Evolutionary conservation across 2,113 vertebrate species (phyloP), one percentile per base, ranked within the genome.

Genomic region (Morphnarchus princeps): DNA sequence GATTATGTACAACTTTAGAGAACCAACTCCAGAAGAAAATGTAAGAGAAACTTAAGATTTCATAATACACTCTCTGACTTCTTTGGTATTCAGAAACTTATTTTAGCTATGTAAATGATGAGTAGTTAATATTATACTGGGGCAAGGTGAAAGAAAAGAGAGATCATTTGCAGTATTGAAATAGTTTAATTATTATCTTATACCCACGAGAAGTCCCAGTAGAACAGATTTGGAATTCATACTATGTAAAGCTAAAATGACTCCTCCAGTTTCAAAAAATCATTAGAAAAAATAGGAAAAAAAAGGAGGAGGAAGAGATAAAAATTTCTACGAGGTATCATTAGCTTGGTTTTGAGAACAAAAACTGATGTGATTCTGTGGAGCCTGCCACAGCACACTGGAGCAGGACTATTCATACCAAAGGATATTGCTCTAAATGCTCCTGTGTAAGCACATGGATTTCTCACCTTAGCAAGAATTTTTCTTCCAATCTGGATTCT

Each of bases 51-150:
- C 13, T 36, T 24, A 40, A 43, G n/a, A 87, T 47, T 91, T 92
- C 24, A 8, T 87, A 89, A 87, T 43, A 87, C 1, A 50, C 14
- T 24, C 32, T 21, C 65, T 66, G 47, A 70, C 57, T 95, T 57
- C 57, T 74, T 89, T 36, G 19, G 63, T 59, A 87, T 96, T 93
- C 78, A 94, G 77, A 95, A 93, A 91, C 31, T 87, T 95, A 91
- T 94, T 95, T 96, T 93, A 95, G 91, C 70, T 91, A 87, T 82
- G 73, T 77, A 95, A 97, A 94, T 91, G 42, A 92, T 87, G 89
- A 91, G 70, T 69, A 93, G 88, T 90, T 93, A 95, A 96, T 92
- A 90, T 90, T 88, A 73, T 78, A 89, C 49, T 49, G 47, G 85
- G 22, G 59, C 67, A 92, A 92, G 79, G 62, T 92, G 90, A 90